Evolutionary conservation across 2,797 vertebrate species (phyloP).

Genomic region (Platalea minor): DNA sequence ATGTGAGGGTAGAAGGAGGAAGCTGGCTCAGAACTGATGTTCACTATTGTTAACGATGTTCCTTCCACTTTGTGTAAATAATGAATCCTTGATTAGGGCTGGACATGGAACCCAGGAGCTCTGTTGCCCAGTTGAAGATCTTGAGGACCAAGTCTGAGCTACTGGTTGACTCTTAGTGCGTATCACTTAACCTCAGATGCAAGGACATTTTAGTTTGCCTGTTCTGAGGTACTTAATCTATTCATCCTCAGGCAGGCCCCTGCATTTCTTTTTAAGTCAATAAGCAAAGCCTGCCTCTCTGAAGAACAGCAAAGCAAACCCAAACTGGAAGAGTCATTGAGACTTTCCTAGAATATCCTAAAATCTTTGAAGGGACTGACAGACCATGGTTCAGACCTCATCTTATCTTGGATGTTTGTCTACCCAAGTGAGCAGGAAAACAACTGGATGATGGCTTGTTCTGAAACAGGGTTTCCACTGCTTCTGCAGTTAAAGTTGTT

Average conservation of each 20-base stretch:
- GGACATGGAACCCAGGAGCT: background rate
- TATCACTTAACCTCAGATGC: background rate
- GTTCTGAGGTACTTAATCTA: background rate
- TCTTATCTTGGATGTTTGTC: background rate
- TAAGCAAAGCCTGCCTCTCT: background rate
- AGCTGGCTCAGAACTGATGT: background rate
- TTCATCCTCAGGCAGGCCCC: background rate
- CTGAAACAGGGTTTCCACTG: background rate
- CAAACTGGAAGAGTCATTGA: background rate
- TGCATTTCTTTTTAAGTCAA: background rate
- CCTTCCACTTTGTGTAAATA: background rate
- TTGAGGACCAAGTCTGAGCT: background rate
- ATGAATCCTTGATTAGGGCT: background rate
- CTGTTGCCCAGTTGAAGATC: background rate
- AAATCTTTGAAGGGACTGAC: background rate
- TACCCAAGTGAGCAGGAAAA: background rate
- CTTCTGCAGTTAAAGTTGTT: background rate
- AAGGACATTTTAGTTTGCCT: background rate
- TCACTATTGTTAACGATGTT: background rate
- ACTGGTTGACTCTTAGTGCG: background rate
- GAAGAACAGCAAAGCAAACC: background rate
- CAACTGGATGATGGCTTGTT: background rate
- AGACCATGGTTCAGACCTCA: background rate
- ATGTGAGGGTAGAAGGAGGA: background rate
- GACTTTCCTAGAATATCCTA: background rate